Evolutionary conservation across 2,888 invertebrate genomes (phyloP).

Genomic region (Drosophila kuntzei): DNA sequence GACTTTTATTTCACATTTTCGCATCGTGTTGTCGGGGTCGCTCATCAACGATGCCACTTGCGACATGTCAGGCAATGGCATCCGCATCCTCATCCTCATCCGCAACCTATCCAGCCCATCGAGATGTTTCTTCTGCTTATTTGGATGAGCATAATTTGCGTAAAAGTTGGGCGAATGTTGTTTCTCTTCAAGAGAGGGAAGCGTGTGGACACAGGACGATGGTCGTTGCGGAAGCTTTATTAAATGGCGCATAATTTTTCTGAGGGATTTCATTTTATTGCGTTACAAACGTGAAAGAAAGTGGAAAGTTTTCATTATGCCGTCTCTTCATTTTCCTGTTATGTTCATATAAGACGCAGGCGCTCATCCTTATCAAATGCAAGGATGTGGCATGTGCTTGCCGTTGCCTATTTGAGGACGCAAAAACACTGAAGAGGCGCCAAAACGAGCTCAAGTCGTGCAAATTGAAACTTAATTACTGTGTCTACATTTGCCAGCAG

Average conservation of each 20-base stretch:
- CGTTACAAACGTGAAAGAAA: conserved; percentile 36
- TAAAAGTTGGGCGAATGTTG: conserved; percentile 42
- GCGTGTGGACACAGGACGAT: conserved; percentile 15
- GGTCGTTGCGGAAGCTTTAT: conserved; percentile 56
- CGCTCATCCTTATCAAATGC: not conserved
- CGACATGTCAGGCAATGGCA: conserved; percentile 50
- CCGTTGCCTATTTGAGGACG: conserved; percentile 20
- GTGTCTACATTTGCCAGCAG: conserved; percentile 24
- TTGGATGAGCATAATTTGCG: conserved; percentile 64
- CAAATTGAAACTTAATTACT: conserved; percentile 67
- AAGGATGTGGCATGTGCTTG: conserved; percentile 10
- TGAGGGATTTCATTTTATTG: conserved; percentile 57
- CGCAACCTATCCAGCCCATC: conserved; percentile 28
- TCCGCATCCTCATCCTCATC: conserved; percentile 24
- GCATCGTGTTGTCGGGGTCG: conserved; percentile 15
- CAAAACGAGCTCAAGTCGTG: conserved; percentile 11
- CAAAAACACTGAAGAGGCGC: not conserved
- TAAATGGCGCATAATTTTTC: conserved; percentile 70
- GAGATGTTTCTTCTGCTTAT: conserved; percentile 32
- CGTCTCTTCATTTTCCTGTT: conserved; percentile 4
- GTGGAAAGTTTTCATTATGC: conserved; percentile 31
- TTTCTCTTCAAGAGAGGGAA: not conserved
- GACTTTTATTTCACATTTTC: conserved; percentile 37
- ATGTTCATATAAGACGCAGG: not conserved
- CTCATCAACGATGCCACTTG: conserved; percentile 66